These are phyloP conservation scores for Carpatolechia fugitivella DNA, from an alignment of 2,888 invertebrate genomes.

Conservation along the genomic window DNA sequence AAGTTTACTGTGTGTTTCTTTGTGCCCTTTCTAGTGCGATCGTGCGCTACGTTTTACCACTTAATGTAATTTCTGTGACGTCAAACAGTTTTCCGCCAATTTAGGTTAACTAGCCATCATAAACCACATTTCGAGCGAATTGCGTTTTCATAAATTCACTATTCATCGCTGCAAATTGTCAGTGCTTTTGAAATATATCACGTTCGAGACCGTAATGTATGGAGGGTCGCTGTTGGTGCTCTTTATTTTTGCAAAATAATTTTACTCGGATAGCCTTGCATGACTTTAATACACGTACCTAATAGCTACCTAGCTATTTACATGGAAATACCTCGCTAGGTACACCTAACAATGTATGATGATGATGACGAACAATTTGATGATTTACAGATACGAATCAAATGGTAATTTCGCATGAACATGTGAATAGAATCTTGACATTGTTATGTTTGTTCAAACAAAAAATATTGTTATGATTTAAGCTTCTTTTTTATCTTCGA, in stretches of 20 bases:
- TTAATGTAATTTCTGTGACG: slow-evolving; percentile 3
- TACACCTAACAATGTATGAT: background rate
- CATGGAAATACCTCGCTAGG: background rate
- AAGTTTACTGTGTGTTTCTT: background rate
- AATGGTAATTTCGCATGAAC: background rate
- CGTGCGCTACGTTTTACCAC: background rate
- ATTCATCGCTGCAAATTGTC: background rate
- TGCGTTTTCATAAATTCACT: background rate
- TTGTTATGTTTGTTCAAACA: too few relatives aligned
- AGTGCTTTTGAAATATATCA: background rate
- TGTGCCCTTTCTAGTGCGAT: background rate
- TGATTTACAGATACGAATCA: too few relatives aligned
- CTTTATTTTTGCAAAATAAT: too few relatives aligned
- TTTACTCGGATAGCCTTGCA: too few relatives aligned
- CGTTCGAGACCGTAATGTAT: too few relatives aligned
- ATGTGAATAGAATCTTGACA: background rate
- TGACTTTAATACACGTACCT: too few relatives aligned
- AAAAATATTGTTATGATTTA: too few relatives aligned
- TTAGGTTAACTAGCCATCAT: background rate
- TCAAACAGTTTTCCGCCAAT: background rate
- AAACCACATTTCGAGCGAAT: background rate
- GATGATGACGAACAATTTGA: background rate
- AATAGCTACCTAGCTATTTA: too few relatives aligned
- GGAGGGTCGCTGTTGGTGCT: too few relatives aligned
- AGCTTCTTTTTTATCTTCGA: too few relatives aligned